Base-by-base conservation (phyloP, 2,797 vertebrate species). In the Danio kyathit region DNA sequence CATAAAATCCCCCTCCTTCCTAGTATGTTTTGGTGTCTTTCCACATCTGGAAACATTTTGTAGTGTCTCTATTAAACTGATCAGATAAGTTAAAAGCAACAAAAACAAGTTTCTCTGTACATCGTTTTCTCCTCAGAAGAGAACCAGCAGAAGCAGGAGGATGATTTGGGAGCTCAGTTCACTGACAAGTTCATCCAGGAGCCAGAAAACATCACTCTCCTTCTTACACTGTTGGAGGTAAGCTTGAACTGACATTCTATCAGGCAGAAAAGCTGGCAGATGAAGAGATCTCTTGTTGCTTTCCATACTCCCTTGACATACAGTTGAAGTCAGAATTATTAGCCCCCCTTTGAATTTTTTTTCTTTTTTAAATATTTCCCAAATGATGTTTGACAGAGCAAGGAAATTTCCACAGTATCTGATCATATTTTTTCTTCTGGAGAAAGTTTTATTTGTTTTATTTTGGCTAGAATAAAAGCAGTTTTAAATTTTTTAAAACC, bases 181-280 rank as follows among this genome's bases (percentile, higher is more conserved):
- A 97, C 97, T 73, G 97, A 99, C 78, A 94, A 93, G 59, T 98
- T 99, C 86, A 95, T 99, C 87, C 96, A 98, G 78, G 96, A 99
- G 54, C 91, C 94, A 10, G 98, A 99, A 83, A 97, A 98, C 5
- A 84, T 99, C 84, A 97, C 97, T 0, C 94, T 99, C 12, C 84
- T 99, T n/a, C 91, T 99, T 76, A 93, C 95, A 16, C 89, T 99
- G 21, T 87, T 99, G 86, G 98, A 99, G 96, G 98, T 99, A 84
- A 91, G 89, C 77, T 41, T 59, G 17, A 41, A 38, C 3, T 73
- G n/a, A 72, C 3, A 54, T 52, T 0, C 19, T 4, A 19, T 16
- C 8, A 38, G 7, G 12, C 19, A 9, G 7, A 14, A n/a, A 17
- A 21, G 13, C 9, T 54, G 21, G 54, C 16, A 11, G 46, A 71